Conservation (phyloP, 2,888 invertebrate genomes). For the Eilema sororculum region DNA sequence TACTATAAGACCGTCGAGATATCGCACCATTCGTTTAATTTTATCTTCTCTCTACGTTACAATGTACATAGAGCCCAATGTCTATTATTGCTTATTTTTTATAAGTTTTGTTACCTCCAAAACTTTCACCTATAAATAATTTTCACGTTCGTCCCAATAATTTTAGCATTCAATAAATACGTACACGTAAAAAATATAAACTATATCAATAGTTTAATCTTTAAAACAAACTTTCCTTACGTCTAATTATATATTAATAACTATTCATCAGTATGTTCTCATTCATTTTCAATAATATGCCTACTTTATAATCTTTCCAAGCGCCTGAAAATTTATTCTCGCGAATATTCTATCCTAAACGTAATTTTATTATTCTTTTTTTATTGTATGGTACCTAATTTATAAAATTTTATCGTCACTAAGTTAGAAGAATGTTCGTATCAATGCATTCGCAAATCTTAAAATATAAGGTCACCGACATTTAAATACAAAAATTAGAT, state of each 20-base stretch:
- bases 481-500: constrained; percentile 66
- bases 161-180: constrained; percentile 87
- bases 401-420: constrained; percentile 77
- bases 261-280: constrained; percentile 86
- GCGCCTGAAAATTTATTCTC: constrained; percentile 79
- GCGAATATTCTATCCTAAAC: constrained; percentile 80
- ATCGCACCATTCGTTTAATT: constrained; percentile 84
- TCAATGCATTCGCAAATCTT: constrained; percentile 57
- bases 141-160: constrained; percentile 86
- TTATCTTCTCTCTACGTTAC: constrained; percentile 80
- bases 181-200: constrained; percentile 88
- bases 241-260: constrained; percentile 86
- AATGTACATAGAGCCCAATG: constrained; percentile 84
- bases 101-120: constrained; percentile 84
- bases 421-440: constrained; percentile 67
- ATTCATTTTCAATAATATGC: constrained; percentile 85
- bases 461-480: constrained; percentile 72
- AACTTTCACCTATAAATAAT: constrained; percentile 86
- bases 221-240: constrained; percentile 85
- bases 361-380: constrained; percentile 68
- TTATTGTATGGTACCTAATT: constrained; percentile 72
- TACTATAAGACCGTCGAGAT: constrained; percentile 82
- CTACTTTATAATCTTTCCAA: constrained; percentile 86
- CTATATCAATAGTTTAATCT: constrained; percentile 88
- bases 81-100: constrained; percentile 86